A percentile compares a stretch with the other conserved stretches of the same genome.
Conservation (phyloP, 2,113 vertebrate genomes). For the Tachuris rubrigastra region DNA sequence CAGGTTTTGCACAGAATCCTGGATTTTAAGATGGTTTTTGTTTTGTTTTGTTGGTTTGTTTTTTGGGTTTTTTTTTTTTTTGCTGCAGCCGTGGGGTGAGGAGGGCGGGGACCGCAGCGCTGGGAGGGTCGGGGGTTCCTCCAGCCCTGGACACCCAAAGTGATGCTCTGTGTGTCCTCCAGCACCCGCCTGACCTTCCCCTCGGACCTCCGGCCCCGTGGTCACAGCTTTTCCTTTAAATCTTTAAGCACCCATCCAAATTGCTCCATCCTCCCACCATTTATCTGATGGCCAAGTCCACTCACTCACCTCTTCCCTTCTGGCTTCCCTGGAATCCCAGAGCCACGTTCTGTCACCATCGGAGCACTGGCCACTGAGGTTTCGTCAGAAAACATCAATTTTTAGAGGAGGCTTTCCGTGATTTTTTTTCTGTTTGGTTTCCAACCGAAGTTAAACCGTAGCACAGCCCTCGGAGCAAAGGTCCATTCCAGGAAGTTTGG, state of each 20-base stretch:
- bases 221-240: accelerated
- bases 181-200: background rate
- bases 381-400: background rate
- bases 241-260: accelerated
- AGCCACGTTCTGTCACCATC: background rate
- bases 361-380: accelerated
- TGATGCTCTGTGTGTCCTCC: background rate
- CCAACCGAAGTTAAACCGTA: accelerated
- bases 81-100: background rate
- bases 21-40: background rate
- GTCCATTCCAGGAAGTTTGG: background rate
- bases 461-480: background rate
- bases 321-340: background rate
- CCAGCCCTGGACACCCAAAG: background rate
- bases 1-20: background rate
- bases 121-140: background rate
- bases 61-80: no score
- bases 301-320: background rate
- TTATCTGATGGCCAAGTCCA: accelerated
- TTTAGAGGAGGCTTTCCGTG: background rate
- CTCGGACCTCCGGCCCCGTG: accelerated
- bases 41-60: no score
- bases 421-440: background rate
- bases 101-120: background rate
- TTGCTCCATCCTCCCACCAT: accelerated